Conservation (phyloP, 2,113 vertebrate species). For the Campylorhamphus procurvoides region DNA sequence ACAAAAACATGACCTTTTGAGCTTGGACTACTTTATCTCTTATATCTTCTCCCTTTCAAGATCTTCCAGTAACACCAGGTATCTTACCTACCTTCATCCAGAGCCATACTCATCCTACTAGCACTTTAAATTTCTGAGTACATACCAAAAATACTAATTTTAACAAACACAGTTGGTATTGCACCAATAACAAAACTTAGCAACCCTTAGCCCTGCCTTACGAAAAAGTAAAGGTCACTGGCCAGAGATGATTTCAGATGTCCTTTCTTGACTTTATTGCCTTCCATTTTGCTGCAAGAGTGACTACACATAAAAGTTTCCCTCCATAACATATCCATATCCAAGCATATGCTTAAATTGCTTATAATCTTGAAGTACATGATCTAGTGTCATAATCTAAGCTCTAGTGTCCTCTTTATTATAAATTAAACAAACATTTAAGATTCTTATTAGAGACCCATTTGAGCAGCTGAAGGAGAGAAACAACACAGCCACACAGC, state of each 20-base stretch:
- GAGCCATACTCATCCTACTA: background rate
- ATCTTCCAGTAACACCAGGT: background rate
- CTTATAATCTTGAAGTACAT: background rate
- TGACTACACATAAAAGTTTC: background rate
- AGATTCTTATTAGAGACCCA: background rate
- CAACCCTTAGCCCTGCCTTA: background rate
- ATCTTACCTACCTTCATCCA: background rate
- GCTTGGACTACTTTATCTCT: background rate
- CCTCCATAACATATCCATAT: background rate
- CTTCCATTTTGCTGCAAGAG: background rate
- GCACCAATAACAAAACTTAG: background rate
- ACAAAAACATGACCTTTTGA: background rate
- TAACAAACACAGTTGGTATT: background rate
- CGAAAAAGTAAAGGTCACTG: background rate
- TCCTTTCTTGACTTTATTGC: background rate
- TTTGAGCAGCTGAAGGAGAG: background rate
- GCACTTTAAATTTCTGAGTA: background rate
- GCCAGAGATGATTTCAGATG: background rate
- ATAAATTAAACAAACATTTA: background rate
- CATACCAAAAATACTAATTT: background rate
- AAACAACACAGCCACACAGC: background rate
- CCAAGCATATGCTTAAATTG: background rate
- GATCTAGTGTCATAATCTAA: background rate
- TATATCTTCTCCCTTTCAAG: background rate
- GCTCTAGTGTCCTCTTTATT: background rate